Evolutionary conservation across 2,113 vertebrate genomes (phyloP).

Genomic region (Tetrax tetrax): DNA sequence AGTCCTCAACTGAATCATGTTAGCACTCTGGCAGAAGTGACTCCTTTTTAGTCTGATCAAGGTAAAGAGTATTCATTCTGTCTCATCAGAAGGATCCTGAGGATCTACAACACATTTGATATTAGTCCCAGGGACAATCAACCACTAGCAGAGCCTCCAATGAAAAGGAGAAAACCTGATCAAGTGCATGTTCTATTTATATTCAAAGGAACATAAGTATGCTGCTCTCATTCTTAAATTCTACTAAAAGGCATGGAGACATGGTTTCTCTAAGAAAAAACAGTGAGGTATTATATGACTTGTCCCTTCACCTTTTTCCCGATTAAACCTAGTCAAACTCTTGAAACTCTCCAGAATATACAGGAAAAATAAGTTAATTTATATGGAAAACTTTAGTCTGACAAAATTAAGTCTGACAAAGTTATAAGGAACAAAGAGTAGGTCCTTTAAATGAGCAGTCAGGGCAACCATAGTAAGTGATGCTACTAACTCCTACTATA

Average conservation of each 20-base stretch:
- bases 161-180: not conserved
- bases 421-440: not conserved
- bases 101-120: not conserved
- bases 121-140: not conserved
- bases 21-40: not conserved
- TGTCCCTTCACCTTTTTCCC: not conserved
- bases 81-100: not conserved
- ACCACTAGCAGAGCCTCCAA: not conserved
- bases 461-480: not conserved
- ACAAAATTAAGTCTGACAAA: not conserved
- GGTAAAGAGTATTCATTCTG: not conserved
- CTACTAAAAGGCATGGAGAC: not conserved
- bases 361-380: not conserved
- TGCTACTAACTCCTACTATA: not conserved
- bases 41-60: fast-evolving
- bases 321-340: not conserved
- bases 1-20: not conserved
- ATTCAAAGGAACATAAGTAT: not conserved
- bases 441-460: not conserved
- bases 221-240: not conserved
- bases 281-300: not conserved
- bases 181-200: not conserved
- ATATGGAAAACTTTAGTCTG: not conserved
- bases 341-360: not conserved
- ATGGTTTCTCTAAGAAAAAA: not conserved